Evolutionary conservation across 2,888 invertebrate species (phyloP).

Genomic region (Rhagonycha lutea): DNA sequence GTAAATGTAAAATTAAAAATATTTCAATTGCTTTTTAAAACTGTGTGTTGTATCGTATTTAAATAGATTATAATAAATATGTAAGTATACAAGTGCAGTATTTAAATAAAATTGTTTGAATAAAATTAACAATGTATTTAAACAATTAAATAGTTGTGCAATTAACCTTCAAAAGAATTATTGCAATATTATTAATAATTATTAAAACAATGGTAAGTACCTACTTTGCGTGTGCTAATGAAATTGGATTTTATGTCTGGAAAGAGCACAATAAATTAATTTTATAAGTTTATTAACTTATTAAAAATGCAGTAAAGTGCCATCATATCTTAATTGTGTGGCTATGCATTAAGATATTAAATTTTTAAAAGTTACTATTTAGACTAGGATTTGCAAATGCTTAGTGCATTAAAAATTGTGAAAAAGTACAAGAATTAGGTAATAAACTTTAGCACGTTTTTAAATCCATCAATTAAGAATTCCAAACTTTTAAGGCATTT

Average conservation of each 20-base stretch:
- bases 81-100: background rate
- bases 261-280: background rate
- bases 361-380: background rate
- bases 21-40: background rate
- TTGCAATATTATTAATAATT: background rate
- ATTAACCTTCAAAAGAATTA: background rate
- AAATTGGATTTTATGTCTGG: background rate
- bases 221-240: background rate
- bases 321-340: background rate
- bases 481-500: background rate
- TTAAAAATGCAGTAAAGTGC: background rate
- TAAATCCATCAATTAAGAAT: background rate
- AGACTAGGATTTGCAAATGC: background rate
- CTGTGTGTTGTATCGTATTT: background rate
- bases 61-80: background rate
- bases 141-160: background rate
- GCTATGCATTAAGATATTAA: background rate
- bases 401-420: background rate
- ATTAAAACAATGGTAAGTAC: background rate
- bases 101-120: background rate
- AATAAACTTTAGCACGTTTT: background rate
- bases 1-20: too few species aligned
- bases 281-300: background rate
- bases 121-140: background rate
- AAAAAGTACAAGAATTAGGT: background rate